phyloP scores from a whole-genome alignment of 2,797 vertebrate genomes.

The Helicolenus hilgendorfi region DNA sequence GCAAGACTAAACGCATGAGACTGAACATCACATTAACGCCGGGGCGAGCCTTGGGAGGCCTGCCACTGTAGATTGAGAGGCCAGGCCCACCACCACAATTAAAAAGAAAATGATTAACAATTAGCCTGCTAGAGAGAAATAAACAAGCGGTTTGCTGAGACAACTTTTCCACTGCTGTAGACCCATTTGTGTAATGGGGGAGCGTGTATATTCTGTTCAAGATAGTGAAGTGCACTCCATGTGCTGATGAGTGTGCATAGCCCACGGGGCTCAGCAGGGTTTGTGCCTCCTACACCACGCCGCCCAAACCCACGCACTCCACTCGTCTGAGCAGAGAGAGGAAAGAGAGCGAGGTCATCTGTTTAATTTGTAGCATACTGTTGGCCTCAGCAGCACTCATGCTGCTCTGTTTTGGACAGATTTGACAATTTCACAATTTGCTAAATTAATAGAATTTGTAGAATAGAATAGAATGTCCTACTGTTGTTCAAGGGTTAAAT shows the following conservation, averaged over 20 bases:
- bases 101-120: conserved; percentile 84
- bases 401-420: conserved; percentile 37
- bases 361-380: conserved; percentile 61
- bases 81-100: conserved; percentile 80
- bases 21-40: conserved; percentile 82
- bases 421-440: conserved; percentile 27
- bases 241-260: conserved; percentile 85
- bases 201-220: conserved; percentile 69
- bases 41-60: conserved; percentile 72
- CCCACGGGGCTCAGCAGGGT: conserved; percentile 85
- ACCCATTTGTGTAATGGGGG: conserved; percentile 69
- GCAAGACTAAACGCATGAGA: conserved; percentile 73
- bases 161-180: conserved; percentile 62
- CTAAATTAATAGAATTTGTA: conserved; percentile 41
- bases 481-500: conserved; percentile 19
- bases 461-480: conserved; percentile 18
- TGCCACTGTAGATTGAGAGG: conserved; percentile 73
- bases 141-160: conserved; percentile 71
- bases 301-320: conserved; percentile 83
- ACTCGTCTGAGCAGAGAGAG: conserved; percentile 74
- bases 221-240: conserved; percentile 84
- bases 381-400: conserved; percentile 59
- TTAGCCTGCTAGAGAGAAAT: conserved; percentile 74
- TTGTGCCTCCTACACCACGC: conserved; percentile 85
- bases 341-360: conserved; percentile 73